These are phyloP conservation scores for Calidris pygmaea DNA, from an alignment of 2,113 vertebrate species.

Conservation along the genomic window DNA sequence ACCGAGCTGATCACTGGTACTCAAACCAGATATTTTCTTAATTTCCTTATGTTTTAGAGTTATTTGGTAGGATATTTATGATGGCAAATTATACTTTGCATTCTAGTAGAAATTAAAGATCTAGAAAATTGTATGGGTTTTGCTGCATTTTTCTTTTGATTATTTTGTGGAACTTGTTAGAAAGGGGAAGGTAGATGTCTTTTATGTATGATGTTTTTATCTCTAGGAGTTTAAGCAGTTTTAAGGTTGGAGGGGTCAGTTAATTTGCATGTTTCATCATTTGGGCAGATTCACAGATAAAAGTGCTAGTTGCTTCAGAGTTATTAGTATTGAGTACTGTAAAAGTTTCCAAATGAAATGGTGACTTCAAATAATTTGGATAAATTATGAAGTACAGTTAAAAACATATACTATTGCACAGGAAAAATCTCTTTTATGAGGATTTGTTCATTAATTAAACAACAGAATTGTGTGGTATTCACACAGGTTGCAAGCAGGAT, in stretches of 20 bases:
- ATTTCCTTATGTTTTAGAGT: neutral
- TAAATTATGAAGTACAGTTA: neutral
- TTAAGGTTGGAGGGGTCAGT: neutral
- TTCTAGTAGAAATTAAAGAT: neutral
- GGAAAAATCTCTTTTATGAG: neutral
- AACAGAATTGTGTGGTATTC: neutral
- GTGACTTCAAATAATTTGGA: neutral
- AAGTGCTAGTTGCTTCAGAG: neutral
- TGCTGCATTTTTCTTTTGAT: neutral
- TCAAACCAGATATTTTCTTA: neutral
- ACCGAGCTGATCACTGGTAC: neutral
- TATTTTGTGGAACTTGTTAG: neutral
- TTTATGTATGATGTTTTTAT: neutral
- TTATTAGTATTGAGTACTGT: neutral
- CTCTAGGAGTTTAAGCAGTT: neutral
- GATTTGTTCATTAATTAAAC: neutral
- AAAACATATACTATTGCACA: neutral
- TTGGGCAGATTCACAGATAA: neutral
- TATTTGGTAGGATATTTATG: neutral
- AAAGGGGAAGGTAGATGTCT: neutral
- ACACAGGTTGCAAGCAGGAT: neutral
- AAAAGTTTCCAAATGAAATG: neutral
- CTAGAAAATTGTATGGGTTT: neutral
- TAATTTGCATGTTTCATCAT: neutral
- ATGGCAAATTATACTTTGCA: neutral